Conservation (phyloP, 2,888 invertebrate species). For the Coelopa pilipes region DNA sequence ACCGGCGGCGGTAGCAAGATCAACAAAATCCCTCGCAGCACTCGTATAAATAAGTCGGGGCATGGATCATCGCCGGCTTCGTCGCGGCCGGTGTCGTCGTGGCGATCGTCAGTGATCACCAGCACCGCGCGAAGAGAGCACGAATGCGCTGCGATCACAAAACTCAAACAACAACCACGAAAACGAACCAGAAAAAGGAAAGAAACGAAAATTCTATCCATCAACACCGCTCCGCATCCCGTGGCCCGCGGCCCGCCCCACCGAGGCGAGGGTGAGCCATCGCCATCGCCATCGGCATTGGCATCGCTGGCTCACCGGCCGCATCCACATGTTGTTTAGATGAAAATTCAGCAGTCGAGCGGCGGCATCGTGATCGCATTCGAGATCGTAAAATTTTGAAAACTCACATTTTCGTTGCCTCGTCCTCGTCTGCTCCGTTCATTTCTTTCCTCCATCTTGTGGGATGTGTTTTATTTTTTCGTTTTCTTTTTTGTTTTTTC, state of each 20-base stretch:
- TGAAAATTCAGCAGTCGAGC: conserved; percentile 16
- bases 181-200: too few relatives aligned
- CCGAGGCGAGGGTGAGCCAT: conserved; percentile 18
- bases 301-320: neutral
- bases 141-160: conserved; percentile 29
- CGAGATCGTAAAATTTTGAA: conserved; percentile 28
- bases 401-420: conserved; percentile 8
- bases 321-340: conserved; percentile 27
- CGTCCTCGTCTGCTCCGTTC: neutral
- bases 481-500: conserved; percentile 1
- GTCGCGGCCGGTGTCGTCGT: neutral
- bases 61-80: conserved; percentile 16
- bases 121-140: neutral
- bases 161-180: conserved; percentile 11
- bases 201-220: conserved; percentile 29
- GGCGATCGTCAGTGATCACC: neutral
- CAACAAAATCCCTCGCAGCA: neutral
- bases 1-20: neutral
- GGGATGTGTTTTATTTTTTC: neutral
- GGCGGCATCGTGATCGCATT: neutral
- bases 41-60: conserved; percentile 14
- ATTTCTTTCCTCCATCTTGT: neutral
- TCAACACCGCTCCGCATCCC: conserved; percentile 17
- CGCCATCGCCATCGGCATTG: neutral
- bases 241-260: neutral